Percentiles rank a stretch among this genome's conserved stretches.
These are phyloP conservation scores for Rhinoderma darwinii DNA, from an alignment of 2,113 vertebrate genomes.

Conservation along the genomic window DNA sequence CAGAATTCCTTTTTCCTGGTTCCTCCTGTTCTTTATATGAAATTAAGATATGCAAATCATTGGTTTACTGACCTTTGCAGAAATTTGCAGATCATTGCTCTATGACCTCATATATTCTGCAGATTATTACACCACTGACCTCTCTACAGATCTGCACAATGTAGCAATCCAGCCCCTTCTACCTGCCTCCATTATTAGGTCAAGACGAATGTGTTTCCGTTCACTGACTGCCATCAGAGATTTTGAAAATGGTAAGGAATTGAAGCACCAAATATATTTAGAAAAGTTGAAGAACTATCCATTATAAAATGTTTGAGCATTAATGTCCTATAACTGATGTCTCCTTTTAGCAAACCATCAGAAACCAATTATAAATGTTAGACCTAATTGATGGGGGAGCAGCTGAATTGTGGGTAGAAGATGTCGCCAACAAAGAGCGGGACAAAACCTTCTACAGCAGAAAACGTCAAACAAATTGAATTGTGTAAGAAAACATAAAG, in stretches of 20 bases:
- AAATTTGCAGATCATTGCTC: neutral
- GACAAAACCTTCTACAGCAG: neutral
- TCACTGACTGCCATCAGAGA: neutral
- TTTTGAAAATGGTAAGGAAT: neutral
- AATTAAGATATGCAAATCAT: no score
- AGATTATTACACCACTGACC: conserved; percentile 2
- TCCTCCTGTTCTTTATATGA: no score
- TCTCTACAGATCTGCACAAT: neutral
- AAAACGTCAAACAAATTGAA: neutral
- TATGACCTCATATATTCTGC: neutral
- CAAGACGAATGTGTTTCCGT: neutral
- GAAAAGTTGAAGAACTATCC: neutral
- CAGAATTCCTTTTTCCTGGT: no score
- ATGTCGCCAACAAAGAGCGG: neutral
- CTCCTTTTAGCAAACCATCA: neutral
- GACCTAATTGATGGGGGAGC: neutral
- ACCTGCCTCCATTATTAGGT: neutral
- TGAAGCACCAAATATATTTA: neutral
- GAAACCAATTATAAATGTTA: neutral
- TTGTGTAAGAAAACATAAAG: neutral
- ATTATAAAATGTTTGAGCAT: no score
- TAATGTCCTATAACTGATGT: neutral
- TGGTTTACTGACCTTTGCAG: no score
- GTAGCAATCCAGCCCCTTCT: no score
- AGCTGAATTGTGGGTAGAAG: neutral